Evolutionary conservation across 2,113 vertebrate genomes (phyloP), one percentile per base, ranked within the genome.

Genomic region (Vulpes ferrilata): DNA sequence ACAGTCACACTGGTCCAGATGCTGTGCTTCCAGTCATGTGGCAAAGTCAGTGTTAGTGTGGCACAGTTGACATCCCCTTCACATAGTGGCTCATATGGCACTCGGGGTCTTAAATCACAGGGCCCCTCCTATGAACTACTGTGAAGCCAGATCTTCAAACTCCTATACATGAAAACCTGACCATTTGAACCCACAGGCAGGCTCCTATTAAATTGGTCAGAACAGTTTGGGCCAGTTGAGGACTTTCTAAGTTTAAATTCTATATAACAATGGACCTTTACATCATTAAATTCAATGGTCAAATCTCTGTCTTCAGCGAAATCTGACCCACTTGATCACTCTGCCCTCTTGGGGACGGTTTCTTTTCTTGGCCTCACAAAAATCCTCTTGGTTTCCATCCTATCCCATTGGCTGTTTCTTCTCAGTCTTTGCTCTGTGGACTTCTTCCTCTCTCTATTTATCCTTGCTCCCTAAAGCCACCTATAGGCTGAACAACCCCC

Each of bases 121-220:
- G 48, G 10, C 27, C 57, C 67, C 79, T 16, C 53, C 87, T 59
- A 62, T 23, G 43, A 91, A 55, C 32, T 30, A 32, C 10, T 22
- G 27, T 57, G 53, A 84, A 78, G 3, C 8, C 59, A 87, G 51
- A 15, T n/a, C 74, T 86, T 93, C 73, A 19, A 65, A 92, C 85
- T 27, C 11, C 30, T 95, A 13, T 35, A 32, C 11, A 2, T 60
- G 71, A 81, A 80, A 74, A 62, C 3, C 5, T 51, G 65, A 59
- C 38, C 30, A 4, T 81, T 27, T 65, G 35, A 86, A 86, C 16
- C 43, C 35, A 32, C 0, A 1, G 6, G 35, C 59, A 16, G 22
- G 9, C 57, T 62, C 65, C 67, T 53, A 80, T 25, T 53, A 80
- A 94, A 84, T 13, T 2, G 3, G 60, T 94, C 43, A 19, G 15